Base-by-base conservation (phyloP, 2,113 vertebrate genomes). In the Jacana jacana region DNA sequence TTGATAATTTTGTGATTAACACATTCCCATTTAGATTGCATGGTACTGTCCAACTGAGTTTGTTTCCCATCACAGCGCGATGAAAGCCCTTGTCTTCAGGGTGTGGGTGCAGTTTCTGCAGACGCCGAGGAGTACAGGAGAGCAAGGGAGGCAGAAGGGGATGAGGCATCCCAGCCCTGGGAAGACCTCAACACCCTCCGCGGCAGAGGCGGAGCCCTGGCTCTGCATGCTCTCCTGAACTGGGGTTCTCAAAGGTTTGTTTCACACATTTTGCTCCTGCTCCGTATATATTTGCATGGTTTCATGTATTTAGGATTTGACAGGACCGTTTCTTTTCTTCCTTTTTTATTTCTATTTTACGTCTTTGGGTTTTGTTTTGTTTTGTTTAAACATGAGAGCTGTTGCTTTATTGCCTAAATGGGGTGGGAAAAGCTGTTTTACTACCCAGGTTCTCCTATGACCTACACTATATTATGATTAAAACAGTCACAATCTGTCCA, bases 91-190 rank as follows among this genome's bases (percentile, higher is more conserved):
- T 3, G 33, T 7, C 23, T 2, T 39, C 1, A 11, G 44, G 49
- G 9, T 7, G 40, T 4, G 35, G 6, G 27, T 61, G 16, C 27
- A 4, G 65, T 0, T 40, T 7, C 22, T 10, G 49, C 76, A 64
- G 37, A 7, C 15, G 16, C 27, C 3, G 22, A 37, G 55, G 8
- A 60, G 44, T 7, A 16, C 17, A 5, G 0, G 0, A 3, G 44
- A 64, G 33, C 27, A 44, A 11, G 2, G 7, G 13, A 37, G 20
- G 19, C 25, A 46, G 33, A 8, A 2, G 1, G 16, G 10, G 9
- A 42, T 23, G 18, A 13, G 24, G 9, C 16, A 22, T n/a, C 1
- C 31, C 5, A n/a, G 25, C 6, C 25, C 10, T 11, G 35, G 55
- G 4, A 31, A 52, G 37, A 69, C 12, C 40, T 18, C 17, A 25